phyloP scores from a whole-genome alignment of 2,113 vertebrate genomes.

The Camarhynchus parvulus region DNA sequence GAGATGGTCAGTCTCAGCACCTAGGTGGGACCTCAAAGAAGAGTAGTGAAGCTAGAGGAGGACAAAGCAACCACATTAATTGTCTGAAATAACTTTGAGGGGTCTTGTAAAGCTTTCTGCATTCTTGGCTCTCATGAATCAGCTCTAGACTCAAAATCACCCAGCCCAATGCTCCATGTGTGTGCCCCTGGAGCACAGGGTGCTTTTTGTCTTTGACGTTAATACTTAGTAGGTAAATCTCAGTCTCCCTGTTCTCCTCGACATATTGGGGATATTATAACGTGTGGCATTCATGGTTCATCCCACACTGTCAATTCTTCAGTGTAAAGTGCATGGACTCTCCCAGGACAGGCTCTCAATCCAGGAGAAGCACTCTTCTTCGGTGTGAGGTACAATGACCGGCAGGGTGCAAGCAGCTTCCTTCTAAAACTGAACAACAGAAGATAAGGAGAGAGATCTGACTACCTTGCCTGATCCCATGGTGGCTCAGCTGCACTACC shows the following conservation, averaged over 20 bases:
- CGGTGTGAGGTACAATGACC: neutral
- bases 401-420: neutral
- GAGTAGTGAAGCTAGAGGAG: neutral
- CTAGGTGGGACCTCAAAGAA: neutral
- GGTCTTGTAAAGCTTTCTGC: neutral
- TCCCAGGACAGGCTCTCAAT: neutral
- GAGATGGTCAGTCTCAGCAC: neutral
- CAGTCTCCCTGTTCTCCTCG: neutral
- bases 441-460: neutral
- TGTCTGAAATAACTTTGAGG: neutral
- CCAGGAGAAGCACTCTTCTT: neutral
- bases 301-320: neutral
- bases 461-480: neutral
- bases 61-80: neutral
- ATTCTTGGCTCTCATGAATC: neutral
- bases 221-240: neutral
- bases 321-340: neutral
- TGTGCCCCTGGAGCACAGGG: neutral
- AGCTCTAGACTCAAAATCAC: neutral
- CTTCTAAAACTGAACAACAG: neutral
- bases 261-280: neutral
- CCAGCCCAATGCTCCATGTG: neutral
- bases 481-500: neutral
- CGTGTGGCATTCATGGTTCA: fast-evolving
- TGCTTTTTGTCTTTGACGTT: neutral